A percentile compares a stretch with the other conserved stretches of the same genome.
phyloP scores from a whole-genome alignment of 2,113 vertebrate species.

The Calidris pugnax region DNA sequence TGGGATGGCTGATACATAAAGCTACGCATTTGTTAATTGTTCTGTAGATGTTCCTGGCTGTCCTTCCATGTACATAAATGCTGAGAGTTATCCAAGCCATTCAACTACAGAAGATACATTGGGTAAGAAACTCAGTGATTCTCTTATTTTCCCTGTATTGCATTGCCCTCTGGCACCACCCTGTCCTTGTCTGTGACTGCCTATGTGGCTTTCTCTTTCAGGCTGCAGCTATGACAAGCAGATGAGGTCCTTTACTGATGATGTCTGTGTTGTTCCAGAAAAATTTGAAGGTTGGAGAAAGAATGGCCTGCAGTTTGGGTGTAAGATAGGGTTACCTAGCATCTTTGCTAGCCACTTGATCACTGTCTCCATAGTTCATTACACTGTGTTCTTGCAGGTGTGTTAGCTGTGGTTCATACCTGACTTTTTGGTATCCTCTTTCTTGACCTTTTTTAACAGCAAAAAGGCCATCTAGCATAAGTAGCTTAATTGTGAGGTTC shows the following conservation, averaged over 20 bases:
- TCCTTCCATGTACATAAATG: slow-evolving; percentile 85
- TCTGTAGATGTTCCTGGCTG: slow-evolving; percentile 87
- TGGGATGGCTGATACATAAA: neutral
- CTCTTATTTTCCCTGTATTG: neutral
- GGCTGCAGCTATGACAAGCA: slow-evolving; percentile 89
- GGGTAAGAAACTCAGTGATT: slow-evolving; percentile 31
- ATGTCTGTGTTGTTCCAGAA: slow-evolving; percentile 94
- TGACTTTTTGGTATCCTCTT: neutral
- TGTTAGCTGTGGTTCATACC: neutral
- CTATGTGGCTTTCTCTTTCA: slow-evolving; percentile 42
- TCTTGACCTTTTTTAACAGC: neutral
- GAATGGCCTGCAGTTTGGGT: neutral
- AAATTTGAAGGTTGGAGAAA: slow-evolving; percentile 89
- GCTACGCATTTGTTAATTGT: neutral
- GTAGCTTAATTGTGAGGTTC: neutral
- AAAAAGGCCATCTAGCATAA: neutral
- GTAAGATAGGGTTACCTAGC: neutral
- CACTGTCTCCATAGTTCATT: rapidly evolving
- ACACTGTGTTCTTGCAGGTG: neutral
- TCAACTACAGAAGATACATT: slow-evolving; percentile 77
- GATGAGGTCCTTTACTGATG: slow-evolving; percentile 76
- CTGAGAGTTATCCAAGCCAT: slow-evolving; percentile 80
- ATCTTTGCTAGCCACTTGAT: neutral
- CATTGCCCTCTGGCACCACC: rapidly evolving
- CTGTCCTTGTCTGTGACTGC: neutral